Conservation (phyloP, 1,140 invertebrate species). For the Whitmania pigra region DNA sequence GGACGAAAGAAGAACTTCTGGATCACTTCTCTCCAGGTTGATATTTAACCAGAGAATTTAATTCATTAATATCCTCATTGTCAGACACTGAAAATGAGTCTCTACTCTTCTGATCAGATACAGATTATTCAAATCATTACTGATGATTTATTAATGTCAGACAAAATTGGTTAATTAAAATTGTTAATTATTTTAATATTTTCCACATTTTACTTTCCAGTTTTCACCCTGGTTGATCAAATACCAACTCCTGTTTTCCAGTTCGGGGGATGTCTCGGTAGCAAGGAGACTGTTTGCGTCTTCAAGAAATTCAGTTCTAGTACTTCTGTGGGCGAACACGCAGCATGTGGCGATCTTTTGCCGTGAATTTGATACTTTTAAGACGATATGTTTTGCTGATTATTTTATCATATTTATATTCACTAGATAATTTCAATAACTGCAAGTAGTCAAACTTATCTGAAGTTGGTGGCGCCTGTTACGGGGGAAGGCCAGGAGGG, state of each 20-base stretch:
- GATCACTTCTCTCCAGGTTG: constrained; percentile 53
- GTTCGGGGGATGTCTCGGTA: constrained; percentile 70
- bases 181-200: not conserved
- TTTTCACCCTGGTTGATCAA: constrained; percentile 36
- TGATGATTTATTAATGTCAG: not conserved
- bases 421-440: not conserved
- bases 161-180: not conserved
- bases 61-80: not conserved
- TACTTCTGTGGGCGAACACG: too few relatives aligned
- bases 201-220: not conserved
- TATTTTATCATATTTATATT: too few relatives aligned
- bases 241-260: constrained; percentile 66
- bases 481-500: not conserved
- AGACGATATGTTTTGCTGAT: too few relatives aligned
- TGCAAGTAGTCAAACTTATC: not conserved
- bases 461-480: not conserved
- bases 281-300: constrained; percentile 60
- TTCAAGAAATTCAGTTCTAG: constrained; percentile 41
- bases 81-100: not conserved
- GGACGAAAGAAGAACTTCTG: constrained; percentile 70
- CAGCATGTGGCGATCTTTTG: too few relatives aligned
- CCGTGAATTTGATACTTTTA: too few relatives aligned
- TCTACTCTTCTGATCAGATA: not conserved
- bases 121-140: not conserved
- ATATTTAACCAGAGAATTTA: not conserved